These are phyloP conservation scores for Dicaeum eximium DNA, from an alignment of 2,113 vertebrate genomes.

Conservation along the genomic window DNA sequence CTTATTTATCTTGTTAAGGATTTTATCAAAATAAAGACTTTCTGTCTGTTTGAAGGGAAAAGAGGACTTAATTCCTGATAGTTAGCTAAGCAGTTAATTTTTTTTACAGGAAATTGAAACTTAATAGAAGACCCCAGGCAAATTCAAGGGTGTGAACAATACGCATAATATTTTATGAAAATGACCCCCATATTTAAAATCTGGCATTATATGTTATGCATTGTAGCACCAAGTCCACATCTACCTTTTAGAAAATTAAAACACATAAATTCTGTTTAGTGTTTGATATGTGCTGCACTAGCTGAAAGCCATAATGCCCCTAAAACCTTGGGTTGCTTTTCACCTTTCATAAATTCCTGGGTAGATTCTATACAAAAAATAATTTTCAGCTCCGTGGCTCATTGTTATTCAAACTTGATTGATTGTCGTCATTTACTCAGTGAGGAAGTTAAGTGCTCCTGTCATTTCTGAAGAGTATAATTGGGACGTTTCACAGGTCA, in stretches of 20 bases:
- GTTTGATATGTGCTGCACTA: slow-evolving; percentile 77
- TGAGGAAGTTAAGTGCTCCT: slow-evolving; percentile 90
- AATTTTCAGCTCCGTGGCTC: slow-evolving; percentile 89
- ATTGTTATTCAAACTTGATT: slow-evolving; percentile 92
- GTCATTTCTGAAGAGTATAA: slow-evolving; percentile 90
- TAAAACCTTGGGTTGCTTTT: slow-evolving; percentile 89
- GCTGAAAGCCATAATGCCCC: slow-evolving; percentile 70
- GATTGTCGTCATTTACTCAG: slow-evolving; percentile 88
- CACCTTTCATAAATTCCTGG: slow-evolving; percentile 95
- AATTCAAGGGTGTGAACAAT: slow-evolving; percentile 77
- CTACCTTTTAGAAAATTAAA: slow-evolving; percentile 97
- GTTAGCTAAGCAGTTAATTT: slow-evolving; percentile 56
- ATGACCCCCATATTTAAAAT: slow-evolving; percentile 86
- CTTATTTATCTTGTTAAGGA: background rate
- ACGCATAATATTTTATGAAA: slow-evolving; percentile 84
- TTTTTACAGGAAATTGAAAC: slow-evolving; percentile 62
- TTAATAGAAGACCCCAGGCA: slow-evolving; percentile 63
- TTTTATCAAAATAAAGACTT: background rate
- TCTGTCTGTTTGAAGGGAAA: background rate
- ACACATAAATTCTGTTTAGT: slow-evolving; percentile 98
- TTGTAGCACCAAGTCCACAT: slow-evolving; percentile 88
- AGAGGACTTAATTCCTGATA: slow-evolving; percentile 20
- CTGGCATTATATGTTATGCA: slow-evolving; percentile 86
- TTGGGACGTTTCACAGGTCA: slow-evolving; percentile 94
- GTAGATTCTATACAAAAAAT: slow-evolving; percentile 89